A percentile compares a stretch with the other conserved stretches of the same genome.
Conservation (phyloP, 2,888 invertebrate species). For the Drosophila conformis region DNA sequence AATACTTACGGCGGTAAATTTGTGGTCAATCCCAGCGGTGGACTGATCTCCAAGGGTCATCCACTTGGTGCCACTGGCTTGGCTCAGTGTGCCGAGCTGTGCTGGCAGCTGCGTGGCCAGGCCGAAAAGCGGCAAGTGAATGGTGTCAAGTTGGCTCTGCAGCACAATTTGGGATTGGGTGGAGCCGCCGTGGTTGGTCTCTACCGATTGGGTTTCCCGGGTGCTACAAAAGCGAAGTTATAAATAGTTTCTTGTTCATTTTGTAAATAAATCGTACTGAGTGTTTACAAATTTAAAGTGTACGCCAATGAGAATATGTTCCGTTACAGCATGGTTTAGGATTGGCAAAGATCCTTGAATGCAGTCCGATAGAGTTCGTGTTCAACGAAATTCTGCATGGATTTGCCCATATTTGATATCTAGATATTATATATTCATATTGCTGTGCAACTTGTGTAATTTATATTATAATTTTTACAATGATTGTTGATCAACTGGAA, state of each 20-base stretch:
- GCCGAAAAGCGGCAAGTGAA: constrained; percentile 90
- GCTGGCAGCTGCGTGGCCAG: constrained; percentile 93
- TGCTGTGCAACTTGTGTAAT: not conserved
- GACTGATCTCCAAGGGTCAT: constrained; percentile 99
- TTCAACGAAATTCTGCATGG: not conserved
- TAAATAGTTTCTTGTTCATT: constrained; percentile 34
- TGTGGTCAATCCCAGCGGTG: constrained; percentile 99
- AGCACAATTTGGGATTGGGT: constrained; percentile 98
- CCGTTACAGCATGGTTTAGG: not conserved
- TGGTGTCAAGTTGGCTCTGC: constrained; percentile 93
- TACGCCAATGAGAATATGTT: not conserved
- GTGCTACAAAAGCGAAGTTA: constrained; percentile 56
- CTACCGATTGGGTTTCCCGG: constrained; percentile 93
- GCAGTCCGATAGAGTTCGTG: not conserved
- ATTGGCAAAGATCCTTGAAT: not conserved
- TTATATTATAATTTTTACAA: not conserved
- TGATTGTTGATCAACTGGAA: not conserved
- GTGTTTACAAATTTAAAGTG: not conserved
- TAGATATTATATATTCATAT: not conserved
- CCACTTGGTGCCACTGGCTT: constrained; percentile 97
- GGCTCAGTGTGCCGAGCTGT: constrained; percentile 95
- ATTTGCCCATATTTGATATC: not conserved
- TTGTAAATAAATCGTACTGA: constrained; percentile 47
- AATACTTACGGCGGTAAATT: constrained; percentile 99
- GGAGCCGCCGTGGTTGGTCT: constrained; percentile 97